A percentile compares a stretch with the other conserved stretches of the same genome.
phyloP scores from a whole-genome alignment of 2,113 vertebrate genomes.

The Eurypyga helias region DNA sequence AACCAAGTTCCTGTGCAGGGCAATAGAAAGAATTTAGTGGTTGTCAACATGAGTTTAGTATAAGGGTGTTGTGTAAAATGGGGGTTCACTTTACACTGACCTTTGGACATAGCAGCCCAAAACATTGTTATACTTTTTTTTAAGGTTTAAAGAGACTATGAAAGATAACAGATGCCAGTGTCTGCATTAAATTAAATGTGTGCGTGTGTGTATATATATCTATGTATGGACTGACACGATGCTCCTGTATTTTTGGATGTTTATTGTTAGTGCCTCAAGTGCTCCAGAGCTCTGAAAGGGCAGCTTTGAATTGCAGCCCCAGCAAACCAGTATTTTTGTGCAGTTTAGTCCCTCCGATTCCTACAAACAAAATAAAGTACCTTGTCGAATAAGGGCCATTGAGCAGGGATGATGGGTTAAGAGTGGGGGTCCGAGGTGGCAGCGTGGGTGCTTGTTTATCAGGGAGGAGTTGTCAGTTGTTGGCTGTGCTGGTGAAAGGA shows the following conservation, averaged over 20 bases:
- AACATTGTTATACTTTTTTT: conserved; percentile 20
- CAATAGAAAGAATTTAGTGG: conserved; percentile 82
- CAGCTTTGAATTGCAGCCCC: conserved; percentile 75
- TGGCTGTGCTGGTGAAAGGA: conserved; percentile 88
- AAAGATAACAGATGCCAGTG: not conserved
- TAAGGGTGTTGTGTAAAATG: conserved; percentile 73
- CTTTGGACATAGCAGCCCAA: conserved; percentile 70
- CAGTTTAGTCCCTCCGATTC: conserved; percentile 72
- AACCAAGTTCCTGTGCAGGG: conserved; percentile 70
- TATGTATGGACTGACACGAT: fast-evolving
- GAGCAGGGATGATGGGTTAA: conserved; percentile 88
- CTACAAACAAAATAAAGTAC: conserved; percentile 86
- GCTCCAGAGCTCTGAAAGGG: conserved; percentile 67
- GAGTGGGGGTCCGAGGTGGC: conserved; percentile 83
- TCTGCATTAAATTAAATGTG: not conserved
- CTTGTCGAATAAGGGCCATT: conserved; percentile 89
- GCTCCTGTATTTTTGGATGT: not conserved
- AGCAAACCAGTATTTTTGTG: conserved; percentile 77
- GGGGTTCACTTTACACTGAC: conserved; percentile 75
- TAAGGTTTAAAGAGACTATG: not conserved
- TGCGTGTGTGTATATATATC: not conserved
- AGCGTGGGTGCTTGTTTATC: conserved; percentile 89
- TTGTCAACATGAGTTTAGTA: conserved; percentile 91
- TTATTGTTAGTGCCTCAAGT: conserved; percentile 43
- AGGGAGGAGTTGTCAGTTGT: conserved; percentile 86